Evolutionary conservation across 2,113 vertebrate species (phyloP), one percentile per base, ranked within the genome.

Genomic region (Zosterops pallidus): DNA sequence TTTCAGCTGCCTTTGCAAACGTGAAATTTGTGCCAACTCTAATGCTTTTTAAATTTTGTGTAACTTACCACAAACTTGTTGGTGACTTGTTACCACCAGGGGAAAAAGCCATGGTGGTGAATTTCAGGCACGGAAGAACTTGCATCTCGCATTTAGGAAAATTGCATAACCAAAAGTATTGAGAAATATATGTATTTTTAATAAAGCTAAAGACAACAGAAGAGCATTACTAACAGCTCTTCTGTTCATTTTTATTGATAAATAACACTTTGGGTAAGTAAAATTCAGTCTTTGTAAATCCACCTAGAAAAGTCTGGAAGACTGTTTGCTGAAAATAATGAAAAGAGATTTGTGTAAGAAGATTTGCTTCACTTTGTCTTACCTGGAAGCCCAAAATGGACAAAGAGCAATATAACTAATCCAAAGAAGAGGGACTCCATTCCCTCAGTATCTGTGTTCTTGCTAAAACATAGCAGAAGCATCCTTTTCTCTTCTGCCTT

Each of bases 1-100:
- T 91, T 97, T 92, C 83, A 86, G 85, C 89, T 95, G 75, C 83
- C 88, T 95, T 93, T 88, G 85, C 53, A 97, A 95, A 95, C 53
- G 37, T 19, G 59, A 91, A 67, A 80, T 92, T 75, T 85, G 41
- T 89, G 89, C 96, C 86, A 94, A 50, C 55, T 85, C 62, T 95
- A 91, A 96, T 70, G 92, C 91, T 89, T 95, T 83, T 93, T 90
- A 79, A 94, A 78, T 89, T 96, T 81, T 96, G 64, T 1, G 13
- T 93, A 82, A 83, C 80, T 83, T 88, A 72, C 52, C 72, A 68
- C 49, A 94, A 93, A 94, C 28, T 94, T 96, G 64, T 37, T 4
- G 12, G 29, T 80, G 57, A 53, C 49, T 69, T 86, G 11, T 87
- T 92, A 41, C 55, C 86, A 88, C 39, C 15, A 35, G 21, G 62